Conservation (phyloP, 2,888 invertebrate species). For the Brenthis ino region DNA sequence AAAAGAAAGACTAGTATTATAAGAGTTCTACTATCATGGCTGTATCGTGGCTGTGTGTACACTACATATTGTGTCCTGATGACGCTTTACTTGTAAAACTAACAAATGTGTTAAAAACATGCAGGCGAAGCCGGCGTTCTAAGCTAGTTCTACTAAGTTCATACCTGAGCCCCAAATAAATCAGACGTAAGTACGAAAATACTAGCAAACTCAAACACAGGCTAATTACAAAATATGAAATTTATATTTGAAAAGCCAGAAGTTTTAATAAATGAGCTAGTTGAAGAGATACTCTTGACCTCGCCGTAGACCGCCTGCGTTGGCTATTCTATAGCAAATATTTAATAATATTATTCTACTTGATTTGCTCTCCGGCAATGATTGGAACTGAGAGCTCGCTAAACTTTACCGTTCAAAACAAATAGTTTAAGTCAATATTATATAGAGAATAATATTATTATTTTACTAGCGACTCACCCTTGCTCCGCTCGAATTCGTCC, state of each 20-base stretch:
- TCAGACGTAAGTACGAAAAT: too few species aligned
- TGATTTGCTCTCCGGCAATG: constrained; percentile 14
- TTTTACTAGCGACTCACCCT: background rate
- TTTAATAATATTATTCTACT: constrained; percentile 29
- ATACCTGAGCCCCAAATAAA: too few species aligned
- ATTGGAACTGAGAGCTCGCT: constrained; percentile 8
- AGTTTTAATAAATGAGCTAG: constrained; percentile 19
- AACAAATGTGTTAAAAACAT: too few species aligned
- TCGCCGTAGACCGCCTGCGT: constrained; percentile 19
- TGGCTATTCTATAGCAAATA: constrained; percentile 25
- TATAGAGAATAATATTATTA: background rate
- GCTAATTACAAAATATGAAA: constrained; percentile 2
- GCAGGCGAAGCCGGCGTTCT: too few species aligned
- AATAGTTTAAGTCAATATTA: background rate
- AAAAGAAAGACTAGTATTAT: too few species aligned
- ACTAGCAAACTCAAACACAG: background rate
- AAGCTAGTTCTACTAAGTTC: too few species aligned
- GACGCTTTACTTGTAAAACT: too few species aligned
- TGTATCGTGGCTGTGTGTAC: too few species aligned
- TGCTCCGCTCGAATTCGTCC: too few species aligned
- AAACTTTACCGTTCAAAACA: constrained; percentile 13
- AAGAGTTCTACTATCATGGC: too few species aligned
- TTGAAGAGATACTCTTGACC: constrained; percentile 25
- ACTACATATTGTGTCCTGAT: too few species aligned
- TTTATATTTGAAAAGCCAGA: constrained; percentile 13